These are phyloP conservation scores for Eremophila alpestris DNA, from an alignment of 2,797 vertebrate genomes.

Conservation along the genomic window DNA sequence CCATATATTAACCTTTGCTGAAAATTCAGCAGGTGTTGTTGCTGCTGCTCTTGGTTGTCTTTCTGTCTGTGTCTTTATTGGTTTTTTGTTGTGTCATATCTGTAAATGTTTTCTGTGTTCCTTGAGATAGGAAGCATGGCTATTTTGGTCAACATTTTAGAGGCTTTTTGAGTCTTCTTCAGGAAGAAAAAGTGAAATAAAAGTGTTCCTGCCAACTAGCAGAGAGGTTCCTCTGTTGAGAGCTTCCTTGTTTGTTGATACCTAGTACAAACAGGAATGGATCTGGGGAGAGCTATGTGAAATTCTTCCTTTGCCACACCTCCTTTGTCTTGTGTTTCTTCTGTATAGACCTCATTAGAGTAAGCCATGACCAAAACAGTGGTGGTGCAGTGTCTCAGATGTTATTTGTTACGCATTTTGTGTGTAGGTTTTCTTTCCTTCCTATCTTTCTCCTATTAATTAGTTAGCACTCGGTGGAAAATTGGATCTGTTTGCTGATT, in stretches of 20 bases:
- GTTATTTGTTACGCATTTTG: background rate
- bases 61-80: background rate
- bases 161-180: background rate
- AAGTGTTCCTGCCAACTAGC: background rate
- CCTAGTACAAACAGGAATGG: background rate
- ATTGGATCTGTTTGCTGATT: constrained; percentile 41
- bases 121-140: background rate
- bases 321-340: background rate
- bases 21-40: background rate
- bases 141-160: background rate
- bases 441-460: background rate
- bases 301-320: background rate
- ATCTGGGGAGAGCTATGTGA: background rate
- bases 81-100: background rate
- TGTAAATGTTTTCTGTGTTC: constrained; percentile 16
- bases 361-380: background rate
- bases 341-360: background rate
- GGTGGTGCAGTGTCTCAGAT: background rate
- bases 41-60: background rate
- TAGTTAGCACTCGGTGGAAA: constrained; percentile 9
- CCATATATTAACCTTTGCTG: background rate
- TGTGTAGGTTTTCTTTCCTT: background rate
- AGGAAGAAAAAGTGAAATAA: background rate
- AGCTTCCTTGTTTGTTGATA: background rate
- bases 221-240: background rate